A percentile compares a stretch with the other conserved stretches of the same genome.
These are phyloP conservation scores for Egretta garzetta DNA, from an alignment of 2,113 vertebrate genomes.

Conservation along the genomic window DNA sequence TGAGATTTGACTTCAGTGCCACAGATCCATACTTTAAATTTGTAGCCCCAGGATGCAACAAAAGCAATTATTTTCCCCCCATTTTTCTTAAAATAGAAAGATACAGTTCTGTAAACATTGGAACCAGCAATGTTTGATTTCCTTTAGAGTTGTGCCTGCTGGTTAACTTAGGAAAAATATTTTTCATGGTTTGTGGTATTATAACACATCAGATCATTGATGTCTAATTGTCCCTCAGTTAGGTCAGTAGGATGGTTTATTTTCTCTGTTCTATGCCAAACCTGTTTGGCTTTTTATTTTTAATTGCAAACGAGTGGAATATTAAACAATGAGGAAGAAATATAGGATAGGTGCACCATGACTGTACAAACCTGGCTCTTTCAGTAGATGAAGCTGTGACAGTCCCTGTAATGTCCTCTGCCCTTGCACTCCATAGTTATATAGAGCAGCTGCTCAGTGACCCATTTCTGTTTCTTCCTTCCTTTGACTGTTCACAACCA, in stretches of 20 bases:
- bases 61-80: not conserved
- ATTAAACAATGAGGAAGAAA: not conserved
- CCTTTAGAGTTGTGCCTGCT: not conserved
- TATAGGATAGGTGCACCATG: not conserved
- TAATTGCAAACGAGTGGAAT: not conserved
- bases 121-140: not conserved
- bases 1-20: not conserved
- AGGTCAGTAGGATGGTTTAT: not conserved
- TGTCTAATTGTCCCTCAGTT: not conserved
- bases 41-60: not conserved
- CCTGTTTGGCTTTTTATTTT: not conserved
- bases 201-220: not conserved
- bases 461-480: not conserved
- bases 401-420: not conserved
- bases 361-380: not conserved
- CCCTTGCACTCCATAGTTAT: not conserved
- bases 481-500: not conserved
- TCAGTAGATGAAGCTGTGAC: not conserved
- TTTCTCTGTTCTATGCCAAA: not conserved
- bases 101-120: not conserved
- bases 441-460: not conserved
- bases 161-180: not conserved
- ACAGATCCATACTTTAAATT: not conserved
- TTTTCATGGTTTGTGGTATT: not conserved
- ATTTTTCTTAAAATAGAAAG: not conserved